Base-by-base conservation (phyloP, 1,140 invertebrate species). In the Lerema accius region DNA sequence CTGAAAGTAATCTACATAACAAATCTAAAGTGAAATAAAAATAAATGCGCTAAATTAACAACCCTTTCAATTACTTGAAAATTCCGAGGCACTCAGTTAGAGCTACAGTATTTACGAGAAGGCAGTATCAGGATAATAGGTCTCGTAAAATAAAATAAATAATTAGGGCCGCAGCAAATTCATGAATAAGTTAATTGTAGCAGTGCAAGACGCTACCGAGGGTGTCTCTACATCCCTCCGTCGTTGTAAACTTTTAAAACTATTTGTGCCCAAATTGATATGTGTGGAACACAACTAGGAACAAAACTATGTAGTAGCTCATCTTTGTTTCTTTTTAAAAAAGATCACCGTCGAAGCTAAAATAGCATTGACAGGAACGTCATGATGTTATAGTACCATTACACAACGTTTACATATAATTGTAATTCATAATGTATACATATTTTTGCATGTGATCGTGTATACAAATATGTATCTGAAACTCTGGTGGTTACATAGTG, bases 111-210 rank as follows among this genome's bases (percentile, higher is more conserved):
- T 85, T 84, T 84, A 85, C 78, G 80, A 76, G 63, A 59, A 60
- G 71, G 66, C 73, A 67, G 73, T 77, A 69, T 76, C 80, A 65
- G 71, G 80, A 79, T 84, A 88, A 88, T 84, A 79, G 83, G 72
- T 64, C 62, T 82, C 83, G 76, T 88, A 88, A 88, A 88, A 86
- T 88, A 86, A 86, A 84, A 82, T 82, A 88, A 86, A 86, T 88
- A 84, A 86, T 88, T 86, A 82, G 70, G 73, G 55, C 62, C 67
- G 71, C 63, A 60, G 77, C 63, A 76, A 74, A 77, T 77, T 85
- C 85, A 86, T 88, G 85, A 88, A 86, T 86, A 82, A 88, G 73
- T 85, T 82, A 84, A 85, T 81, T 78, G 76, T 71, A 43, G 65
- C 73, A 67, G 60, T 82, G 69, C 77, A 73, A 71, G 67, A 67